Base-by-base conservation (phyloP, 2,797 vertebrate genomes). In the Chelon auratus region DNA sequence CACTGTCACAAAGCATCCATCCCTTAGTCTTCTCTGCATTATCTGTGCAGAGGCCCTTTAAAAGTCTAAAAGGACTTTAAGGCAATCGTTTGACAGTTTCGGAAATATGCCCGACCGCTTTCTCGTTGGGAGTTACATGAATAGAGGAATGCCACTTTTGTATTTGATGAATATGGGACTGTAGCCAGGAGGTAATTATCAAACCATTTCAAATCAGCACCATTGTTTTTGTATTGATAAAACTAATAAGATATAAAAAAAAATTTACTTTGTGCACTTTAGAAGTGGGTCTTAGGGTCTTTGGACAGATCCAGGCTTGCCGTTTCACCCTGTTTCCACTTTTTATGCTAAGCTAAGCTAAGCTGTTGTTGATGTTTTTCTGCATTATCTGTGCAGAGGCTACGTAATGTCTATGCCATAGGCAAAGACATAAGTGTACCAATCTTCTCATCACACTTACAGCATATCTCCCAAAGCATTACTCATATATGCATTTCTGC, bases 1-100 rank as follows among this genome's bases (percentile, higher is more conserved):
- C 57, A 39, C 78, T 79, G 73, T 84, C 77, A 85, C 80, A 84
- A 84, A 37, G 30, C 24, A 81, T 89, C 79, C 77, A 68, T 68
- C 62, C 62, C 59, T 24, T n/a, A 14, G 54, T 58, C 45, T 70
- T 75, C 78, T 52, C 61, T 66, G 33, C 20, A 43, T 82, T 61
- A 59, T 78, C 74, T 77, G 12, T 54, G 36, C 51, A 68, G 66
- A 66, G 3, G 59, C 24, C 54, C 59, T 59, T 42, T 37, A 39
- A 67, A 65, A 36, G 58, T 66, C 53, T 59, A 37, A 69, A 74
- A 43, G 14, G 73, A 50, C 52, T 33, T 67, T 48, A 18, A 55
- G 65, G 65, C 14, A 59, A 55, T 37, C 39, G 56, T 55, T 70
- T 67, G 36, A 52, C 51, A 58, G 50, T 75, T 72, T 69, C 37